Base-by-base conservation (phyloP, 2,113 vertebrate genomes). In the Pyxicephalus adspersus region DNA sequence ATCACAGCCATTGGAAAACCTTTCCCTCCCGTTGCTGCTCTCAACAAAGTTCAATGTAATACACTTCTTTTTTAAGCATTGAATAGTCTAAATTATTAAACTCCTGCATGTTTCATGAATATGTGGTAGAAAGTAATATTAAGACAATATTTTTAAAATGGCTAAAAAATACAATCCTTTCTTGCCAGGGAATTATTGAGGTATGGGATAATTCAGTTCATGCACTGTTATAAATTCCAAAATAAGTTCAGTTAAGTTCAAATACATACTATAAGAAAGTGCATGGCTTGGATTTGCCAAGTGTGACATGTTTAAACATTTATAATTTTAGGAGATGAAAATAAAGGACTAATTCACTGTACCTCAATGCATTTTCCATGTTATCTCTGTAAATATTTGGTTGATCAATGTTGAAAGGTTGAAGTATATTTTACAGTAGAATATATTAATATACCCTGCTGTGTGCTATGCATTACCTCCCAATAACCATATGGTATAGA, bases 181-280 rank as follows among this genome's bases (percentile, higher is more conserved):
- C 7, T 54, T 74, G 71, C 71, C 55, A 74, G 25, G 28, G 25
- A 63, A 50, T 28, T 76, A 51, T 76, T 51, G 25, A 50, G 74
- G 17, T 76, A 34, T 64, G 28, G 25, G 22, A 76, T 64, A 64
- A 26, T 76, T 76, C 23, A 64, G 74, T 29, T 63, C 22, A 51
- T 51, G 38, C 22, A 51, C 34, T 64, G 38, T 23, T 50, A 78
- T n/a, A 66, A 29, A 67, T 54, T 78, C 64, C 76, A 52, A 34
- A 66, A 78, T 29, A 54, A 78, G 51, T 67, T 78, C 61, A 66
- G 34, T 38, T 66, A 77, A 77, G 76, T 77, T 77, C 29, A 77
- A 66, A 77, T 77, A 58, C 54, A 58, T 29, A 66, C 55, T 28
- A 23, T 29, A 23, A 66, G 26, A 66, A 66, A 77, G 76, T 57